Evolutionary conservation across 2,113 vertebrate genomes (phyloP), one percentile per base, ranked within the genome.

Genomic region (Pandion haliaetus): DNA sequence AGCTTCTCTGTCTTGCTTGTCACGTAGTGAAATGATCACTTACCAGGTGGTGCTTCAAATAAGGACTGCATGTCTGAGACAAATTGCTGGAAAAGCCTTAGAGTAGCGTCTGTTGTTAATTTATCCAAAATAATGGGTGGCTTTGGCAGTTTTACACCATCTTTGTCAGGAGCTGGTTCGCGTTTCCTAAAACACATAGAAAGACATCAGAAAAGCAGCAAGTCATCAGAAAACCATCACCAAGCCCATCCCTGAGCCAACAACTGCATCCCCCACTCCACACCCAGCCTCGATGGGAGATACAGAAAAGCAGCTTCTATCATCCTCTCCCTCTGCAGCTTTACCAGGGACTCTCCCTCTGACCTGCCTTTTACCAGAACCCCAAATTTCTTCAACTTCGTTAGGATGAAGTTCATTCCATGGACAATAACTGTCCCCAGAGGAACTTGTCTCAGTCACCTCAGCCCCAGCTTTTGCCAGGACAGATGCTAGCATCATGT

Each of bases 151-250:
- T 15, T 0, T 54, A 80, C 14, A 40, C 1, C 3, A 34, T 4
- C 11, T 15, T 2, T 1, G 0, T 2, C 2, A 40, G 11, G 3
- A 65, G 49, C 28, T 34, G 11, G 3, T 2, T 18, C 1, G 3
- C 0, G 0, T 57, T 57, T 3, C 79, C 94, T 96, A 59, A 85
- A 88, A 49, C 40, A 25, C 1, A 1, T 66, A 93, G 44, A 71
- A 85, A 45, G 36, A 23, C 29, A 47, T 76, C 79, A 69, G 52
- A 67, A 62, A 17, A 73, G 47, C 54, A 69, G 79, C 36, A 73
- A 58, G 38, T 45, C 49, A 58, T 36, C 50, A 36, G 36, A 32
- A 82, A 71, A 82, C 12, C 20, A 36, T 63, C 47, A 34, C 36
- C 0, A 1, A 50, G 36, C 45, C 23, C 44, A 58, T 6, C 14